These are phyloP conservation scores for Bacillus rossius DNA, from an alignment of 1,140 invertebrate species.

Conservation along the genomic window DNA sequence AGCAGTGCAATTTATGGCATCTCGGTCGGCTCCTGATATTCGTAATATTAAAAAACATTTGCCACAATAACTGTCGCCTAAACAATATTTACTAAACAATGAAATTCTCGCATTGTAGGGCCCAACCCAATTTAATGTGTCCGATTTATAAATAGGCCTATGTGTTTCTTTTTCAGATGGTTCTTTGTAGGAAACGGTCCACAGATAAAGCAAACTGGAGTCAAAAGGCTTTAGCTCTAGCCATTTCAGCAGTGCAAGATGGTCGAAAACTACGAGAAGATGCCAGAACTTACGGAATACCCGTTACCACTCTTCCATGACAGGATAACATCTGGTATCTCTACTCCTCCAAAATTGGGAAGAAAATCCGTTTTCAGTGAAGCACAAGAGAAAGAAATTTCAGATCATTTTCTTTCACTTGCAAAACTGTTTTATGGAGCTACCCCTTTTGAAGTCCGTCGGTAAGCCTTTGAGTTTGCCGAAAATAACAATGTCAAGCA, in stretches of 20 bases:
- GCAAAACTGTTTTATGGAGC: not conserved
- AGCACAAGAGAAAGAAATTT: not conserved
- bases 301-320: not conserved
- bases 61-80: no score
- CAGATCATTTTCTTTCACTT: not conserved
- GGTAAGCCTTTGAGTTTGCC: not conserved
- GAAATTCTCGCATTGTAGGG: no score
- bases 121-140: no score
- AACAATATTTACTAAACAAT: no score
- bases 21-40: no score
- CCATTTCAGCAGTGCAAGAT: not conserved
- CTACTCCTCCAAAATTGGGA: not conserved
- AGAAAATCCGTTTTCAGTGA: not conserved
- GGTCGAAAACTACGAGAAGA: not conserved
- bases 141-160: no score
- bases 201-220: not conserved
- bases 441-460: not conserved
- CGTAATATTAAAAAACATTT: no score
- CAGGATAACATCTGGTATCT: not conserved
- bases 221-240: not conserved
- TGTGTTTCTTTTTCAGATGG: constrained; percentile 2
- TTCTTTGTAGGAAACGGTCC: not conserved
- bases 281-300: not conserved
- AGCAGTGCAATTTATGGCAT: no score
- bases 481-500: not conserved